A percentile compares a stretch with the other conserved stretches of the same genome.
Evolutionary conservation across 2,888 invertebrate genomes (phyloP).

Genomic region (Spilosoma lubricipeda): DNA sequence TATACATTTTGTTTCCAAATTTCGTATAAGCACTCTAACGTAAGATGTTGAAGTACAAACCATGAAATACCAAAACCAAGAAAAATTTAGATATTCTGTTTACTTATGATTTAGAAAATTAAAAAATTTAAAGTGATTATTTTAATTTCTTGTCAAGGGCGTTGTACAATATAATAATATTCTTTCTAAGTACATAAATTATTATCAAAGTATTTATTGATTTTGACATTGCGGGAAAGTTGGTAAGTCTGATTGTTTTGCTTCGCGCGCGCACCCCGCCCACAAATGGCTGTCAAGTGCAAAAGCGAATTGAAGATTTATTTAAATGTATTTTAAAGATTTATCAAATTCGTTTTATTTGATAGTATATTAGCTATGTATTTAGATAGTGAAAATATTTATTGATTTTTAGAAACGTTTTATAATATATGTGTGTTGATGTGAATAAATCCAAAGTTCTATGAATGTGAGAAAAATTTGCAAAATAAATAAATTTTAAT

Average conservation of each 20-base stretch:
- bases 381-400: conserved; percentile 43
- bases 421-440: conserved; percentile 29
- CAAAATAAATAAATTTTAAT: conserved; percentile 49
- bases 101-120: background rate
- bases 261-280: conserved; percentile 73
- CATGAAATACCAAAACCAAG: background rate
- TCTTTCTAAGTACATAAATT: conserved; percentile 23
- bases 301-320: conserved; percentile 52
- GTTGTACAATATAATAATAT: background rate
- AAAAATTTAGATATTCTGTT: background rate
- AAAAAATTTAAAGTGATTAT: background rate
- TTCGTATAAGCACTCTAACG: background rate
- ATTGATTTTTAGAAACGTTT: conserved; percentile 32
- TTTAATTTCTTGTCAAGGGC: background rate
- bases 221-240: conserved; percentile 47
- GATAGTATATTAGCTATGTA: conserved; percentile 35
- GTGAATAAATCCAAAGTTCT: conserved; percentile 31
- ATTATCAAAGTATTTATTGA: conserved; percentile 34
- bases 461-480: conserved; percentile 33
- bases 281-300: conserved; percentile 74
- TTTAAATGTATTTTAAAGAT: conserved; percentile 47
- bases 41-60: background rate
- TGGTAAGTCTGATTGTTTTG: conserved; percentile 72
- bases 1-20: background rate
- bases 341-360: conserved; percentile 26